Conservation (phyloP, 2,888 invertebrate species). For the Hyposoter didymator region DNA sequence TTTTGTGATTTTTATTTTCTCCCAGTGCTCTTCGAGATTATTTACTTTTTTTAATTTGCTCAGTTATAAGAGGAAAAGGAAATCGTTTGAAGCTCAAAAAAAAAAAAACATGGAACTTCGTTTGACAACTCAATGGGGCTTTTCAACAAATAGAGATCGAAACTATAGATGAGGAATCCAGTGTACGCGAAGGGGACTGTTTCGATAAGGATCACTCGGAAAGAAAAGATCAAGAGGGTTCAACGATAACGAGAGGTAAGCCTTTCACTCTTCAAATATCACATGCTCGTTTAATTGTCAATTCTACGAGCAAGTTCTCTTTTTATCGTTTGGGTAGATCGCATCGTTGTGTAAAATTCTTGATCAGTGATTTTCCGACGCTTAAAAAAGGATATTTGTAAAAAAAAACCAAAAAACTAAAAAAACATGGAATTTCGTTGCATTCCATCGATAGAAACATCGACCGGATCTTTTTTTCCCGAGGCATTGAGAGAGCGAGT, state of each 20-base stretch:
- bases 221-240: slow-evolving; percentile 10
- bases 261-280: slow-evolving; percentile 16
- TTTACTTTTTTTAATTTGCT: not conserved
- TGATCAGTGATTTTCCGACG: not conserved
- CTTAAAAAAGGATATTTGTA: not conserved
- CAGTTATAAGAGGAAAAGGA: too few species aligned
- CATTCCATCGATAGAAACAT: not conserved
- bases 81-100: not conserved
- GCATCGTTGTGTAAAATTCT: not conserved
- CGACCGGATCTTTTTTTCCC: too few species aligned
- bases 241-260: slow-evolving; percentile 34
- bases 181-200: not conserved
- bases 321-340: not conserved
- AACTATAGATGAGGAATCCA: slow-evolving; percentile 20
- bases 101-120: not conserved
- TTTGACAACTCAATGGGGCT: not conserved
- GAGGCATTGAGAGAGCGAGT: too few species aligned
- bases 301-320: not conserved
- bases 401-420: not conserved
- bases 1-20: too few species aligned
- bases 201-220: slow-evolving; percentile 8
- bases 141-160: not conserved
- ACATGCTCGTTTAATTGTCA: slow-evolving; percentile 6
- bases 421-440: not conserved
- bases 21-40: not conserved